A percentile compares a stretch with the other conserved stretches of the same genome.
These are phyloP conservation scores for Holacanthella duospinosa DNA, from an alignment of 2,888 invertebrate species.

Conservation along the genomic window DNA sequence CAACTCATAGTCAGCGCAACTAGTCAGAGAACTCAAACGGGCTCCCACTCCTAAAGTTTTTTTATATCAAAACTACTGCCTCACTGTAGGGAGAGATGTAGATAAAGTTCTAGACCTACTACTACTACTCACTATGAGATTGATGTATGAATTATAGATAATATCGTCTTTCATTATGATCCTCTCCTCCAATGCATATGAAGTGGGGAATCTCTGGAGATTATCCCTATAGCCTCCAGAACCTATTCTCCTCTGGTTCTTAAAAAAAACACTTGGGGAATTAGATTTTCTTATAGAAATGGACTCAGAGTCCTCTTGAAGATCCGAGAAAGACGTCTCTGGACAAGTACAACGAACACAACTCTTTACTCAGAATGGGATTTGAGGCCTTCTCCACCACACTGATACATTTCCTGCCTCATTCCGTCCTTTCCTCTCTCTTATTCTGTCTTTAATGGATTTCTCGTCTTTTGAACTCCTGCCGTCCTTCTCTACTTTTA, in stretches of 20 bases:
- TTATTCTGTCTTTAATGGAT: constrained; percentile 24
- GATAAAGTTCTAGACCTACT: too few relatives aligned
- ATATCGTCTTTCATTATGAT: constrained; percentile 36
- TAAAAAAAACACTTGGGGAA: constrained; percentile 22
- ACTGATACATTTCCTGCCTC: constrained; percentile 15
- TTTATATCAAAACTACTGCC: too few relatives aligned
- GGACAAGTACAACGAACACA: constrained; percentile 21
- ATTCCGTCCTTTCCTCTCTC: constrained; percentile 18
- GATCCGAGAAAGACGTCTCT: constrained; percentile 5
- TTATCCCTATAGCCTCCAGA: constrained; percentile 26
- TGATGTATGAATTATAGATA: constrained; percentile 37
- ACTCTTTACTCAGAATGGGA: constrained; percentile 20
- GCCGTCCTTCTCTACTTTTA: too few relatives aligned
- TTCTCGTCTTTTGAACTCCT: constrained; percentile 26
- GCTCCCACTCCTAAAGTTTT: too few relatives aligned
- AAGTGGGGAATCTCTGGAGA: constrained; percentile 30
- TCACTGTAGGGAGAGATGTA: too few relatives aligned
- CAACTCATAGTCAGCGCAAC: too few relatives aligned
- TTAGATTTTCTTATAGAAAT: constrained; percentile 21
- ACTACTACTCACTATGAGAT: constrained; percentile 31
- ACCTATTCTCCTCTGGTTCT: neutral
- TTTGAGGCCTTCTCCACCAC: constrained; percentile 17
- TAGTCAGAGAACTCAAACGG: too few relatives aligned
- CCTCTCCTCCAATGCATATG: constrained; percentile 29
- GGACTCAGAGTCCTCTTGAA: neutral